Evolutionary conservation across 1,140 invertebrate genomes (phyloP).

Genomic region (Lepidurus apus): DNA sequence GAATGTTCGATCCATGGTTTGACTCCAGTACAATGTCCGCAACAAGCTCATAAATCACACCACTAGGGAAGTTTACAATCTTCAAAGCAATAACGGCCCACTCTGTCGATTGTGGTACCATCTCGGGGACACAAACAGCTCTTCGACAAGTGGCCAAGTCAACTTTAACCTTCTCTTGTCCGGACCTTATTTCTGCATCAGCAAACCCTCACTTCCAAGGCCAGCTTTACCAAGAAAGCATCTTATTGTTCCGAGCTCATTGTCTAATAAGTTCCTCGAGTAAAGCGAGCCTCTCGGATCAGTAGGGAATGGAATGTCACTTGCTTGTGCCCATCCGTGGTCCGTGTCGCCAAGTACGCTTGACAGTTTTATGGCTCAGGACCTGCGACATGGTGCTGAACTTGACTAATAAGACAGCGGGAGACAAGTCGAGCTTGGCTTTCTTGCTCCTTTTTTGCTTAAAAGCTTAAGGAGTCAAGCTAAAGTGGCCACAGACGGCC

Average conservation of each 20-base stretch:
- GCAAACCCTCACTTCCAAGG: too few species aligned
- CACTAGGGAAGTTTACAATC: too few species aligned
- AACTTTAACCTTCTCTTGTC: too few species aligned
- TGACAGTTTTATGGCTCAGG: slow-evolving; percentile 19
- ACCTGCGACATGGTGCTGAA: neutral
- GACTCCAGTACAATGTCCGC: too few species aligned
- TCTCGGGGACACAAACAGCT: too few species aligned
- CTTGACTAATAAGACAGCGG: neutral
- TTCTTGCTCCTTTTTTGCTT: neutral
- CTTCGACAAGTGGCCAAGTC: too few species aligned
- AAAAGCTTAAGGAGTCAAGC: neutral
- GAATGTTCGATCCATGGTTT: too few species aligned
- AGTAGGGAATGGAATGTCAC: neutral
- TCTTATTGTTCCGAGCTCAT: neutral
- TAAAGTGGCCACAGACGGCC: neutral
- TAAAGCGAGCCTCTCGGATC: neutral
- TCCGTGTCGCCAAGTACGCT: slow-evolving; percentile 1
- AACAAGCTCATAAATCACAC: too few species aligned
- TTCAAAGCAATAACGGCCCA: too few species aligned
- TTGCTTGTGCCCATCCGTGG: neutral
- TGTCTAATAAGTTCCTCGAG: neutral
- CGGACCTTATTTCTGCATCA: too few species aligned
- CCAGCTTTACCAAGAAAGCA: too few species aligned
- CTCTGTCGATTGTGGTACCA: too few species aligned
- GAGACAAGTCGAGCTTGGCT: neutral